Conservation (phyloP, 1,140 invertebrate genomes). For the Streblospio benedicti region DNA sequence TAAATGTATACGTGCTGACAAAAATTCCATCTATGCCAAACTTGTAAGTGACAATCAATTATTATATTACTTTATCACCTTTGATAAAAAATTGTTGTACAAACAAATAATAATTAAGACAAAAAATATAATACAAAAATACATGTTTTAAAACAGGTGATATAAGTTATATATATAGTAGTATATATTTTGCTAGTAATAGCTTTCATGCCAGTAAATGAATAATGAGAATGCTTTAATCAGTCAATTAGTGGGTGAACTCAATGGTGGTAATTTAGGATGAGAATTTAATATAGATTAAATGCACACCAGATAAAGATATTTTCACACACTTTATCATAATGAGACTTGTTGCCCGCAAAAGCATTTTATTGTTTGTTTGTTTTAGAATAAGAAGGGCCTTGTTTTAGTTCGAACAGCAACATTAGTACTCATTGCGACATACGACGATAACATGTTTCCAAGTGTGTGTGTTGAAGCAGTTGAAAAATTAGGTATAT, state of each 20-base stretch:
- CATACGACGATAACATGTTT: constrained; percentile 44
- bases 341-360: neutral
- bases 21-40: constrained; percentile 46
- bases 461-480: constrained; percentile 47
- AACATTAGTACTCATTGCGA: constrained; percentile 38
- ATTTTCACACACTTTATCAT: neutral
- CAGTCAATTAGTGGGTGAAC: no score
- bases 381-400: constrained; percentile 34
- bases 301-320: no score
- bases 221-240: no score
- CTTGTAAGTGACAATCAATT: constrained; percentile 34
- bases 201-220: no score
- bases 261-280: no score
- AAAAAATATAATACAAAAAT: no score
- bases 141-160: no score
- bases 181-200: no score
- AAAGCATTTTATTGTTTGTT: neutral
- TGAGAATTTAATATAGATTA: no score
- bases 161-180: no score
- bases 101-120: no score
- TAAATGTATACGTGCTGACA: constrained; percentile 44
- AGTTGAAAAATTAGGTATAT: constrained; percentile 44
- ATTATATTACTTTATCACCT: neutral
- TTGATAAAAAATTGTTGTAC: neutral
- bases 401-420: constrained; percentile 41